These are phyloP conservation scores for Synchiropus splendidus DNA, from an alignment of 2,113 vertebrate genomes.

Conservation along the genomic window DNA sequence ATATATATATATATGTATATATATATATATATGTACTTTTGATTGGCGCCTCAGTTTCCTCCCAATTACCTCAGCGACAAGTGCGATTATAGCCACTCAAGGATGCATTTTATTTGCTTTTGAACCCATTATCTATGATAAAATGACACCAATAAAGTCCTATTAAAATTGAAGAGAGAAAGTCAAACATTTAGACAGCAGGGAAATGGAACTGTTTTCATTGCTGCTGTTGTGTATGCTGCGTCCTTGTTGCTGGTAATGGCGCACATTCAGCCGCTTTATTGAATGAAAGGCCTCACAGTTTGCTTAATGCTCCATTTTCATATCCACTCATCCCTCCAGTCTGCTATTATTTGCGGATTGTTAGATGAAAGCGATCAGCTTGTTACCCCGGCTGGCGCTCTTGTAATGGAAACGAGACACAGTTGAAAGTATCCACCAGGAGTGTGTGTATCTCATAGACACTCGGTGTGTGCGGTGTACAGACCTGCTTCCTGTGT, in stretches of 20 bases:
- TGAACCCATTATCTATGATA: too few species aligned
- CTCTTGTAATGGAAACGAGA: slow-evolving; percentile 30
- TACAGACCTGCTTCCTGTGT: too few species aligned
- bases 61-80: too few species aligned
- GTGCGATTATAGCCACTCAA: too few species aligned
- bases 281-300: slow-evolving; percentile 15
- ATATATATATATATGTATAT: too few species aligned
- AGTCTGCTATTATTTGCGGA: slow-evolving; percentile 15
- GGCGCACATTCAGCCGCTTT: background rate
- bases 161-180: too few species aligned
- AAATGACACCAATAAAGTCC: too few species aligned
- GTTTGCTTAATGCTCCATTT: slow-evolving; percentile 22
- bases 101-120: too few species aligned
- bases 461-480: slow-evolving; percentile 3
- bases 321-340: slow-evolving; percentile 17
- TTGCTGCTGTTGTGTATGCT: background rate
- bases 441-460: slow-evolving; percentile 18
- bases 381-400: slow-evolving; percentile 17
- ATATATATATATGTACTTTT: too few species aligned
- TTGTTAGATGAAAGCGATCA: slow-evolving; percentile 18
- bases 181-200: too few species aligned
- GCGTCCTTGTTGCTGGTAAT: background rate
- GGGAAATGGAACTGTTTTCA: background rate
- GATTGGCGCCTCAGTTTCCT: too few species aligned
- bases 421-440: slow-evolving; percentile 22